Evolutionary conservation across 2,888 invertebrate species (phyloP).

Genomic region (Sphinx pinastri): DNA sequence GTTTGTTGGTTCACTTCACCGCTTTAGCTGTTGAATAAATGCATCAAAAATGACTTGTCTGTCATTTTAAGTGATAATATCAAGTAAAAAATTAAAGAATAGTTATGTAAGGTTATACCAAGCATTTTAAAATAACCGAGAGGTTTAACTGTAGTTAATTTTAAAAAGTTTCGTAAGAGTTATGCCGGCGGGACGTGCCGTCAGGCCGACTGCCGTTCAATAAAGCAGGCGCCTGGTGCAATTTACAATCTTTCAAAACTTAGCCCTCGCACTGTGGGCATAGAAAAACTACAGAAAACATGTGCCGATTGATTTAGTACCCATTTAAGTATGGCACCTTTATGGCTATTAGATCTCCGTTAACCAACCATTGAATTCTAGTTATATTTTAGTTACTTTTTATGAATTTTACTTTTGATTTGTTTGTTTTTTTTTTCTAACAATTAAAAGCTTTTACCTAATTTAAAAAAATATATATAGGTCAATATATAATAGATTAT

Average conservation of each 20-base stretch:
- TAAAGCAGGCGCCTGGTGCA: constrained; percentile 68
- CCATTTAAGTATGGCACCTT: neutral
- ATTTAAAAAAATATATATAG: too few relatives aligned
- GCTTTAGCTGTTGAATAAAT: neutral
- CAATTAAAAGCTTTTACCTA: too few relatives aligned
- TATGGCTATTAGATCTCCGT: neutral
- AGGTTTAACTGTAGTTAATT: constrained; percentile 35
- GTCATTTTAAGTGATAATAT: neutral
- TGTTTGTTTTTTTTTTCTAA: too few relatives aligned
- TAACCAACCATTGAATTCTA: neutral
- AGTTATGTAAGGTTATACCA: too few relatives aligned
- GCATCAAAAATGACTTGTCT: neutral
- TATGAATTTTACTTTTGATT: too few relatives aligned
- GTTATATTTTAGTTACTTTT: too few relatives aligned
- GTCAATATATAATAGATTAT: too few relatives aligned
- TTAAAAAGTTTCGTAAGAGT: constrained; percentile 47
- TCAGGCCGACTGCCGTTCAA: constrained; percentile 53
- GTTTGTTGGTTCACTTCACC: neutral
- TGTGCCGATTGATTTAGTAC: constrained; percentile 9
- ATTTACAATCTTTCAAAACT: constrained; percentile 73
- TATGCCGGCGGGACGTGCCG: constrained; percentile 43
- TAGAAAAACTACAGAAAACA: constrained; percentile 20
- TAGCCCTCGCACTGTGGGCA: constrained; percentile 45
- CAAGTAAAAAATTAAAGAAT: neutral
- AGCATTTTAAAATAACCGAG: constrained; percentile 32